A percentile compares a stretch with the other conserved stretches of the same genome.
phyloP scores from a whole-genome alignment of 53 echinoderm and acorn worm species.

The Glandiceps talaboti region DNA sequence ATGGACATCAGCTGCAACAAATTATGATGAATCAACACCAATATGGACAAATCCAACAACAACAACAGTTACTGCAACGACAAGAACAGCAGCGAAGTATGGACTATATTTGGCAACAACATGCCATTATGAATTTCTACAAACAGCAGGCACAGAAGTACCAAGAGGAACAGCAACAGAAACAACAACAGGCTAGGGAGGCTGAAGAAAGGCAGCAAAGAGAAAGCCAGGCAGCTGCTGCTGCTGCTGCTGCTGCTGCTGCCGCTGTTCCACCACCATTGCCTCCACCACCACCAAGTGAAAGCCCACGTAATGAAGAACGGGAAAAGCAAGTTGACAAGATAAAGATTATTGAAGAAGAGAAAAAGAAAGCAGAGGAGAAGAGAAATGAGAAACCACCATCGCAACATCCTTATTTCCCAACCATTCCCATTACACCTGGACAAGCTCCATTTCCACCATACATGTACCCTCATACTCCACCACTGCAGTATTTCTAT shows the following conservation, averaged over 20 bases:
- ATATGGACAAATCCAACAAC: constrained; percentile 40
- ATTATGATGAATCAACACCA: constrained; percentile 68
- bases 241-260: neutral
- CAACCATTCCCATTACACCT: constrained; percentile 38
- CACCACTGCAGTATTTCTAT: constrained; percentile 65
- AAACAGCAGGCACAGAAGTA: constrained; percentile 34
- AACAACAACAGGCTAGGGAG: constrained; percentile 12
- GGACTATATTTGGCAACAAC: constrained; percentile 39
- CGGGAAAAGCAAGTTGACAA: neutral
- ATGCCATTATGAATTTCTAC: constrained; percentile 43
- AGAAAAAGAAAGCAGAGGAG: constrained; percentile 13
- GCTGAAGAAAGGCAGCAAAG: constrained; percentile 7
- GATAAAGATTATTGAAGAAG: neutral
- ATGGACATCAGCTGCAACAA: constrained; percentile 70
- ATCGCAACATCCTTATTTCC: constrained; percentile 31
- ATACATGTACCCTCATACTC: constrained; percentile 55
- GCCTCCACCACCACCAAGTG: neutral
- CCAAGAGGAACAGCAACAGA: constrained; percentile 23
- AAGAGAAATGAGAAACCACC: neutral
- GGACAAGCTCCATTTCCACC: constrained; percentile 38
- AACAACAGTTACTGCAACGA: constrained; percentile 32
- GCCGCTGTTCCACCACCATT: neutral
- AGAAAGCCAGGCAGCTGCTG: constrained; percentile 11
- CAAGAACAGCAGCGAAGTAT: constrained; percentile 25
- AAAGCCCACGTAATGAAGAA: neutral